Conservation (phyloP, 2,797 vertebrate genomes). For the Coregonus suidteri region DNA sequence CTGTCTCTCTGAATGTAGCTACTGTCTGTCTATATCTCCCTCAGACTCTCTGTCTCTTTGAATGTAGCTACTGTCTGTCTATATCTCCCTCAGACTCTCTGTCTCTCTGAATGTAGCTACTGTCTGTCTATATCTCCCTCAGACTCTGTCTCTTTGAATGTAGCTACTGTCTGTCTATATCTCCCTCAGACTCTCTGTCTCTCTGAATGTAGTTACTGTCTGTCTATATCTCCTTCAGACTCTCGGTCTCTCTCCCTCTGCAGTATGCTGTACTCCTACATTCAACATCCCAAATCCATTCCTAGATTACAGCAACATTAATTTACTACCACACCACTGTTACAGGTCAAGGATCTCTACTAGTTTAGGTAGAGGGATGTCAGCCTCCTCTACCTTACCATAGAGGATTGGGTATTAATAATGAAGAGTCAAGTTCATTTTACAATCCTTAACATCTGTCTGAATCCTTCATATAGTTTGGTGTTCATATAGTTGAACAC, state of each 20-base stretch:
- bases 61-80: constrained; percentile 55
- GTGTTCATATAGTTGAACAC: not conserved
- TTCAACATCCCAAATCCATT: constrained; percentile 37
- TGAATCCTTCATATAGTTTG: not conserved
- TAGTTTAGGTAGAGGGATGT: not conserved
- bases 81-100: too few relatives aligned
- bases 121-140: too few relatives aligned
- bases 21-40: constrained; percentile 50
- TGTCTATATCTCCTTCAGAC: too few relatives aligned
- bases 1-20: not conserved
- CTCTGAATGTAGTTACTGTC: too few relatives aligned
- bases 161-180: too few relatives aligned
- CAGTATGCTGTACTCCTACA: constrained; percentile 22
- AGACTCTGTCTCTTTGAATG: too few relatives aligned
- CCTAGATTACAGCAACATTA: not conserved
- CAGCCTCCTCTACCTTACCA: not conserved
- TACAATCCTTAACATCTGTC: not conserved
- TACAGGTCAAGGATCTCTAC: not conserved
- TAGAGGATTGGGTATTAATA: not conserved
- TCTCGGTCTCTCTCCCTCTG: constrained; percentile 6
- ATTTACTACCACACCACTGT: not conserved
- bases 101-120: too few relatives aligned
- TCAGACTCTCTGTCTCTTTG: constrained; percentile 47
- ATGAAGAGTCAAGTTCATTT: not conserved
- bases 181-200: too few relatives aligned